A percentile compares a stretch with the other conserved stretches of the same genome.
Evolutionary conservation across 2,797 vertebrate genomes (phyloP).

Genomic region (Crocidura indochinensis): DNA sequence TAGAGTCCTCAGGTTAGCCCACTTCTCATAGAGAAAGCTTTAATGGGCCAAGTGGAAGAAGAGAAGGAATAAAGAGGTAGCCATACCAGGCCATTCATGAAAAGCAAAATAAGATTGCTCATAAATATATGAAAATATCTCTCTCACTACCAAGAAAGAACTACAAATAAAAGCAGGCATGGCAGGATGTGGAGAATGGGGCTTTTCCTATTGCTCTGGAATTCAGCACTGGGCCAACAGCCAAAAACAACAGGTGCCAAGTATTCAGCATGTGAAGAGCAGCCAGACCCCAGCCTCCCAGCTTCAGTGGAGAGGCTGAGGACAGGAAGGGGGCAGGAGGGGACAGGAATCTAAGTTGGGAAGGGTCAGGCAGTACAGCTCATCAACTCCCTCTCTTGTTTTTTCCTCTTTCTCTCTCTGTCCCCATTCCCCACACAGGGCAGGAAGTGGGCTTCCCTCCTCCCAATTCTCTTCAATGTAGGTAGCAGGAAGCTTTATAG

Average conservation of each 20-base stretch:
- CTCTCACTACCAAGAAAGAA: slow-evolving; percentile 54
- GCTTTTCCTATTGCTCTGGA: background rate
- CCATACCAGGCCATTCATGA: slow-evolving; percentile 45
- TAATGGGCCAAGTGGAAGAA: slow-evolving; percentile 12
- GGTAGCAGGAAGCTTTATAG: background rate
- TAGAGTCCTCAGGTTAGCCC: slow-evolving; percentile 25
- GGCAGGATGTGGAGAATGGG: background rate
- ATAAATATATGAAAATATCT: slow-evolving; percentile 51
- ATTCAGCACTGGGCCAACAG: background rate
- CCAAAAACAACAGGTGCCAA: slow-evolving; percentile 61
- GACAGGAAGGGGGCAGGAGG: background rate
- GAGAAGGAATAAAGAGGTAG: slow-evolving; percentile 26
- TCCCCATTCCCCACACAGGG: background rate
- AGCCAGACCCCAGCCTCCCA: background rate
- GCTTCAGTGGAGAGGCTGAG: slow-evolving; percentile 32
- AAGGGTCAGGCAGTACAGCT: background rate
- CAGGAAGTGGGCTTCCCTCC: background rate
- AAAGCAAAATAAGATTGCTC: slow-evolving; percentile 55
- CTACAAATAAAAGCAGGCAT: background rate
- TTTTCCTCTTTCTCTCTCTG: background rate
- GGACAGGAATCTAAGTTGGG: background rate
- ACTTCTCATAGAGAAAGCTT: slow-evolving; percentile 48
- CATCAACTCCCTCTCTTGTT: background rate
- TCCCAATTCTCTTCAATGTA: background rate
- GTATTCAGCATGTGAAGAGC: background rate